These are phyloP conservation scores for Sarcophaga peregrina DNA, from an alignment of 1,140 invertebrate species.

Conservation along the genomic window DNA sequence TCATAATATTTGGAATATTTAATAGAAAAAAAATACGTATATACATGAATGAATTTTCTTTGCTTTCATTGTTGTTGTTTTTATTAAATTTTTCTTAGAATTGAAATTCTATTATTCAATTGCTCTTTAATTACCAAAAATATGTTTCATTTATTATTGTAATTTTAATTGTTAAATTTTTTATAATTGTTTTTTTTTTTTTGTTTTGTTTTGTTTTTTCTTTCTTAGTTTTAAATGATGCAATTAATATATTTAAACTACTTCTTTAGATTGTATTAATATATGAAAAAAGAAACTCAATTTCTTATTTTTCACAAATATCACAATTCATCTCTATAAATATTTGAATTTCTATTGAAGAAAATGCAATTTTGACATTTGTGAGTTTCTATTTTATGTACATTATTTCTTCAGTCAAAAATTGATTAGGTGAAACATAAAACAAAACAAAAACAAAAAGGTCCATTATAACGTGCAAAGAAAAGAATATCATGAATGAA, in stretches of 20 bases:
- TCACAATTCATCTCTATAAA: background rate
- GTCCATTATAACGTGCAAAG: too few species aligned
- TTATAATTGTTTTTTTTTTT: background rate
- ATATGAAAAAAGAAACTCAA: background rate
- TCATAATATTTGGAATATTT: background rate
- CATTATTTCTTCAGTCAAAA: slow-evolving; percentile 35
- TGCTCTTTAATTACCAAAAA: too few species aligned
- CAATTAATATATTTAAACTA: background rate
- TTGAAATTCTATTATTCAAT: too few species aligned
- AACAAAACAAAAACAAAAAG: background rate
- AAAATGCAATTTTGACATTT: slow-evolving; percentile 23
- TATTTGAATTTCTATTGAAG: slow-evolving; percentile 14
- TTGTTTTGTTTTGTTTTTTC: background rate
- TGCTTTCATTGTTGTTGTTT: background rate
- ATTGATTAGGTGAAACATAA: background rate
- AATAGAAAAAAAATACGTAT: slow-evolving; percentile 22
- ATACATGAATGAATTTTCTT: background rate
- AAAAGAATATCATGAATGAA: background rate
- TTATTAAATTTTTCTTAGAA: background rate
- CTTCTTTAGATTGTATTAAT: slow-evolving; percentile 6
- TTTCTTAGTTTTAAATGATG: background rate
- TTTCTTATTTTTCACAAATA: slow-evolving; percentile 3
- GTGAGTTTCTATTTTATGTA: slow-evolving; percentile 24
- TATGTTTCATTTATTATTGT: background rate
- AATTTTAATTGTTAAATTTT: background rate